Conservation (phyloP, 2,888 invertebrate species). For the Hypsopygia costalis region DNA sequence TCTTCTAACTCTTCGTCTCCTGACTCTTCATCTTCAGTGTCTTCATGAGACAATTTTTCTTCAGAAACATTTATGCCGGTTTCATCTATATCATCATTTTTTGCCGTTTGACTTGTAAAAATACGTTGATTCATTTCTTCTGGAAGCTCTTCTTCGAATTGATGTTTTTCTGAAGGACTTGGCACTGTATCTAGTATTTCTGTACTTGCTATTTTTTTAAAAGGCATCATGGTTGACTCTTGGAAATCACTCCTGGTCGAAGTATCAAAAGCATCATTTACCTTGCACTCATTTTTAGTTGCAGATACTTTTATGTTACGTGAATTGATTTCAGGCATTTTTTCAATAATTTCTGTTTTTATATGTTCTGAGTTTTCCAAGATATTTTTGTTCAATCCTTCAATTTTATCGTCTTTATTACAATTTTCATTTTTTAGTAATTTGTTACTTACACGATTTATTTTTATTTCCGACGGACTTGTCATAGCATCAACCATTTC, state of each 20-base stretch:
- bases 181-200: slow-evolving; percentile 19
- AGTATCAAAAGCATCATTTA: neutral
- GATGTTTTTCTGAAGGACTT: slow-evolving; percentile 18
- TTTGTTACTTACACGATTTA: neutral
- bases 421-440: neutral
- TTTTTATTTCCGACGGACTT: slow-evolving; percentile 5
- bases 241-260: neutral
- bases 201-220: slow-evolving; percentile 1
- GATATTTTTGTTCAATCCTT: no score
- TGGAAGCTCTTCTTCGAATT: slow-evolving; percentile 9
- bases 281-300: neutral
- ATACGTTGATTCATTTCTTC: neutral
- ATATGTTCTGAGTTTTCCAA: neutral
- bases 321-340: neutral
- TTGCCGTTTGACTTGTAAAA: neutral
- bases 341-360: slow-evolving; percentile 2
- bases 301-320: neutral
- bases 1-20: neutral
- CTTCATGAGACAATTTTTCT: slow-evolving; percentile 5
- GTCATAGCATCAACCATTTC: slow-evolving; percentile 1
- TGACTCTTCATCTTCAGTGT: slow-evolving; percentile 6
- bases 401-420: neutral
- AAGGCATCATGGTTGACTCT: neutral
- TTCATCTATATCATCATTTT: slow-evolving; percentile 7
- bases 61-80: slow-evolving; percentile 14